A percentile compares a stretch with the other conserved stretches of the same genome.
Conservation (phyloP, 2,797 vertebrate species). For the Anomalospiza imberbis region DNA sequence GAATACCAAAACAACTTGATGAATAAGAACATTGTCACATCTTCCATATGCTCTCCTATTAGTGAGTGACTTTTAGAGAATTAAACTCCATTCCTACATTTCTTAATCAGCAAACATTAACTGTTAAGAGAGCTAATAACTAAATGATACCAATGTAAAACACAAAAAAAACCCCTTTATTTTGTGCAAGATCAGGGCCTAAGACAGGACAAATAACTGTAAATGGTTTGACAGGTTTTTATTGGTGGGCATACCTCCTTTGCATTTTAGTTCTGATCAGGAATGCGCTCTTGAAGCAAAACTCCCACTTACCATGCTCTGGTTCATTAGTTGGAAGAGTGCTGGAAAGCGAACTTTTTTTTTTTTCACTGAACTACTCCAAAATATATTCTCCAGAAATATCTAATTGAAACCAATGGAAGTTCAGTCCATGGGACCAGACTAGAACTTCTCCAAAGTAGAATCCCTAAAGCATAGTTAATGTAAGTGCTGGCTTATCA, state of each 20-base stretch:
- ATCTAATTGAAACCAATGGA: not conserved
- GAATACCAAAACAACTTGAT: not conserved
- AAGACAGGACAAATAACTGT: not conserved
- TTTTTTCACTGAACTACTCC: not conserved
- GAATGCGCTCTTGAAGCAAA: not conserved
- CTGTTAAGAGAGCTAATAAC: not conserved
- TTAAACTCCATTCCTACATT: not conserved
- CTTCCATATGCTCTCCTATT: not conserved
- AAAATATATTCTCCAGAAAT: not conserved
- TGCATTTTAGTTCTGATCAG: not conserved
- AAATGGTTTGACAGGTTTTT: not conserved
- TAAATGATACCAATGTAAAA: not conserved
- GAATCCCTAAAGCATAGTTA: not conserved
- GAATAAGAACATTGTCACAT: not conserved
- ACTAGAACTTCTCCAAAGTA: not conserved
- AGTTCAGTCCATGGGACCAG: not conserved
- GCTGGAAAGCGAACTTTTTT: not conserved
- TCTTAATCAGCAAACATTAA: not conserved
- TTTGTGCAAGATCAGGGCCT: not conserved
- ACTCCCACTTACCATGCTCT: not conserved
- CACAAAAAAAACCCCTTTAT: not conserved
- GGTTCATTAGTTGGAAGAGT: not conserved
- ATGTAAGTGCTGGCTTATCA: not conserved
- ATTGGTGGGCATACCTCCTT: not conserved
- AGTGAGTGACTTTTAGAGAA: not conserved